These are phyloP conservation scores for Diplodus puntazzo DNA, from an alignment of 2,797 vertebrate genomes.

Conservation along the genomic window DNA sequence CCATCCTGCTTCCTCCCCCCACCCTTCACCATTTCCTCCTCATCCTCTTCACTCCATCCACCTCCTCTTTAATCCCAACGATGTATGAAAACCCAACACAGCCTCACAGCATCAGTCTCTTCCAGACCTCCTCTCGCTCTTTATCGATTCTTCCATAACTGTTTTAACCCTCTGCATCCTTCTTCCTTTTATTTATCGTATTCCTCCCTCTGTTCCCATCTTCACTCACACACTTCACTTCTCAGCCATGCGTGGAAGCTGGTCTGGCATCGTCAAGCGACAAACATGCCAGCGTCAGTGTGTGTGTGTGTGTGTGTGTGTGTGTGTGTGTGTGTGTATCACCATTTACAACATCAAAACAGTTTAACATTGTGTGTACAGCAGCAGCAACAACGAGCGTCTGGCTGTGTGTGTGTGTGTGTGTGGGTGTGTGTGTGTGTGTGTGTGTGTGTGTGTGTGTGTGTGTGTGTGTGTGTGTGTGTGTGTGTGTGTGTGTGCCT, in stretches of 20 bases:
- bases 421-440: constrained; percentile 6
- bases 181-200: background rate
- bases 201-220: background rate
- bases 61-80: constrained; percentile 27
- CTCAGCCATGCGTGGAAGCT: constrained; percentile 9
- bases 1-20: background rate
- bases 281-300: constrained; percentile 1
- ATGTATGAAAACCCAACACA: background rate
- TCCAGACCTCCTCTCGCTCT: background rate
- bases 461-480: background rate
- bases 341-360: constrained; percentile 1
- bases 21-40: background rate
- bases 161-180: constrained; percentile 9
- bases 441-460: background rate
- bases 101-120: background rate
- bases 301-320: constrained; percentile 17
- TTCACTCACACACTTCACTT: constrained; percentile 12
- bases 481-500: background rate
- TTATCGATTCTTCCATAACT: constrained; percentile 16
- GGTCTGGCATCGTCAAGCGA: background rate
- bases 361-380: constrained; percentile 26
- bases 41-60: background rate
- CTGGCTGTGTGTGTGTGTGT: background rate
- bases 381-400: constrained; percentile 12
- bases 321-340: constrained; percentile 7